phyloP scores from a whole-genome alignment of 1,140 invertebrate species.

The Eriocheir sinensis region DNA sequence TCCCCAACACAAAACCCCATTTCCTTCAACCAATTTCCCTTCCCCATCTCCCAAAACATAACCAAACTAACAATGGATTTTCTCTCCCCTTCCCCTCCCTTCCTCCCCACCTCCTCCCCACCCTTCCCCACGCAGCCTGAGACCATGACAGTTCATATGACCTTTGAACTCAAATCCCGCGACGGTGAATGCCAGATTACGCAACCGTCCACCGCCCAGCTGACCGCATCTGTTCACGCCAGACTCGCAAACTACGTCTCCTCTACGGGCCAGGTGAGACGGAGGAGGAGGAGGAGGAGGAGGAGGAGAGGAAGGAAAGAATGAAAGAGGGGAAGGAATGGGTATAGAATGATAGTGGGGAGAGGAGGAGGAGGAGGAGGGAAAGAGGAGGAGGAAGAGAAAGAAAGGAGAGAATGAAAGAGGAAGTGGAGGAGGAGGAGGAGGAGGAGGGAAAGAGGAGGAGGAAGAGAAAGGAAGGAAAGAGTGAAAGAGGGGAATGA shows the following conservation, averaged over 20 bases:
- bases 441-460: too few relatives aligned
- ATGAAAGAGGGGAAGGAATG: too few relatives aligned
- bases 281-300: not conserved
- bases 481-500: too few relatives aligned
- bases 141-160: slow-evolving; percentile 88
- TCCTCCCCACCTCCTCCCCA: not conserved
- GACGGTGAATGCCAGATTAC: slow-evolving; percentile 84
- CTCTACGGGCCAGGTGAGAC: slow-evolving; percentile 86
- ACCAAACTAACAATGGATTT: too few relatives aligned
- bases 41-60: not conserved
- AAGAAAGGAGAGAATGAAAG: too few relatives aligned
- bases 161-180: slow-evolving; percentile 89
- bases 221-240: slow-evolving; percentile 85
- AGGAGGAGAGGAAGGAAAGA: too few relatives aligned
- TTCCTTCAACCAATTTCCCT: not conserved
- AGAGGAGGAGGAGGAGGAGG: not conserved
- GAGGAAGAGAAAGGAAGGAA: too few relatives aligned
- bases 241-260: slow-evolving; percentile 92
- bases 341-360: not conserved
- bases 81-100: not conserved
- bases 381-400: too few relatives aligned
- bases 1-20: not conserved
- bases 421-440: not conserved
- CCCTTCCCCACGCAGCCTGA: slow-evolving; percentile 83
- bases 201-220: slow-evolving; percentile 83